Evolutionary conservation across 64 coral and sea anemone genomes (phyloP), one percentile per base, ranked within the genome.

Genomic region (Hydrozoanthus tunicans): DNA sequence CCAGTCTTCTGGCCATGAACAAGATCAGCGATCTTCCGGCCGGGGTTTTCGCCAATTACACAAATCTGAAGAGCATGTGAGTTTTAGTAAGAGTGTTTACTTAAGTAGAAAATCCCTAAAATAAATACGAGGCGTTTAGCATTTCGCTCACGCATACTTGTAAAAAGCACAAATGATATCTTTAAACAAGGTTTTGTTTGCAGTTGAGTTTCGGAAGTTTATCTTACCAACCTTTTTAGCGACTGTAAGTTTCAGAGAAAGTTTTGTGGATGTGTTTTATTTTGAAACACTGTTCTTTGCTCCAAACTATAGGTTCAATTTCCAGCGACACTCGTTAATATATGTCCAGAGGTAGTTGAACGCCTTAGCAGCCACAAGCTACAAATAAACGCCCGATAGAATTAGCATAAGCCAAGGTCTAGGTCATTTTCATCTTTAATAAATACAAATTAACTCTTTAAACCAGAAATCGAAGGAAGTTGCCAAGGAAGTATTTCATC

Each of bases 11-110:
- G 43, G 51, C 51, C 4, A 83, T 68, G 81, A 83, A 83, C 81
- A 53, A 5, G 61, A 83, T 83, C 17, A 32, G 7, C 7, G 32
- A 83, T 23, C 62, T 83, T 83, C 62, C 81, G 6, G 81, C 62
- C 9, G 81, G 67, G 43, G 62, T 83, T 83, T 83, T 83, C 51
- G n/a, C 13, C 43, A 68, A 83, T 68, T 83, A 67, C 81, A 54
- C 81, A 6, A 64, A 52, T 54, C 62, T 83, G 81, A 62, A 83
- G 81, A 66, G 14, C 62, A 83, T 83, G 81, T 83, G 51, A 83
- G 81, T 83, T 83, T n/a, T 53, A 53, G 65, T 55, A 64, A 51
- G 13, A 15, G 14, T 82, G 26, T 82, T 17, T 64, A 63, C 27
- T 53, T 52, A 53, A 56, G 75, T 78, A 79, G 77, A 58, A 5